These are phyloP conservation scores for Stenolophus ochropezus DNA, from an alignment of 2,888 invertebrate species.

Conservation along the genomic window DNA sequence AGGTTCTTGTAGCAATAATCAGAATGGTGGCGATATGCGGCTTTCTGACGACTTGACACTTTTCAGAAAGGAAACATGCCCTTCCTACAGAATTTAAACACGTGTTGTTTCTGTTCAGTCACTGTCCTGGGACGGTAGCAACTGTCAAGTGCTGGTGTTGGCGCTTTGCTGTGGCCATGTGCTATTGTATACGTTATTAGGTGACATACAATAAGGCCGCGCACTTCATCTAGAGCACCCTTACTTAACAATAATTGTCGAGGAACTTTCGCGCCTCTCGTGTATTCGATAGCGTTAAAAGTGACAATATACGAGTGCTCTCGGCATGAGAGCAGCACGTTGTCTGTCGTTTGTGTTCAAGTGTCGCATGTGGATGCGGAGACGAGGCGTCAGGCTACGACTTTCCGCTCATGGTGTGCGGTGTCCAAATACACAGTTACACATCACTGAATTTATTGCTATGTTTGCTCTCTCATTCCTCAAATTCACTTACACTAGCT, in stretches of 20 bases:
- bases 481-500: not conserved
- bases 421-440: slow-evolving; percentile 29
- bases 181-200: slow-evolving; percentile 50
- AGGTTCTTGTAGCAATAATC: slow-evolving; percentile 31
- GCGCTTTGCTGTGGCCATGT: slow-evolving; percentile 18
- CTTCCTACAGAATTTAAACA: slow-evolving; percentile 24
- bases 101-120: not conserved
- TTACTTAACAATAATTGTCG: slow-evolving; percentile 58
- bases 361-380: not conserved
- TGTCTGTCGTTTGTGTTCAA: slow-evolving; percentile 53
- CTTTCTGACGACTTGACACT: slow-evolving; percentile 20
- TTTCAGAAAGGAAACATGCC: slow-evolving; percentile 17
- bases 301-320: slow-evolving; percentile 51
- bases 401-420: not conserved
- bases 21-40: slow-evolving; percentile 27
- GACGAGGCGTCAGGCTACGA: not conserved
- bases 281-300: slow-evolving; percentile 57
- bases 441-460: not conserved
- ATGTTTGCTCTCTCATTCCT: not conserved
- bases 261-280: slow-evolving; percentile 35
- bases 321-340: slow-evolving; percentile 46
- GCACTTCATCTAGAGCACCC: slow-evolving; percentile 54
- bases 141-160: slow-evolving; percentile 18
- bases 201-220: slow-evolving; percentile 53
- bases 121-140: not conserved